A percentile compares a stretch with the other conserved stretches of the same genome.
phyloP scores from a whole-genome alignment of 2,797 vertebrate genomes.

The Lates japonicus region DNA sequence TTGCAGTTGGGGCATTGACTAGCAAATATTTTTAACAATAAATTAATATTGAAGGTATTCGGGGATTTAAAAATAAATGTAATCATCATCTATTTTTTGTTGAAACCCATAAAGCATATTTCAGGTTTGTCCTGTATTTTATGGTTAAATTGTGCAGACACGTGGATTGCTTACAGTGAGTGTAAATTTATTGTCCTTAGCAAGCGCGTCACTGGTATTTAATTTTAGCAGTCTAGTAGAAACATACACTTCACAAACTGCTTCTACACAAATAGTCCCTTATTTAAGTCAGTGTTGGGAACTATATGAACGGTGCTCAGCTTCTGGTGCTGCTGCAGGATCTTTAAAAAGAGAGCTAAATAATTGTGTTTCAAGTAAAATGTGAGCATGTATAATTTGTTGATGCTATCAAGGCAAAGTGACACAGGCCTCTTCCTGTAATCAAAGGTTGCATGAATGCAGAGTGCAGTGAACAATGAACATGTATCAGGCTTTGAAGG shows the following conservation, averaged over 20 bases:
- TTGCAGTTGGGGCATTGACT: background rate
- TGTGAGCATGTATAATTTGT: background rate
- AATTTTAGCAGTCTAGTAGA: conserved; percentile 1
- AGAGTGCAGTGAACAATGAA: background rate
- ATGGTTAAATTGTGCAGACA: background rate
- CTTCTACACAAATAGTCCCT: background rate
- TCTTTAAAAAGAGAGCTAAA: background rate
- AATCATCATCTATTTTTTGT: background rate
- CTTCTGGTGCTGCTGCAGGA: background rate
- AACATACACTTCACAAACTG: background rate
- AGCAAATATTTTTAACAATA: background rate
- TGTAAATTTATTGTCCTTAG: background rate
- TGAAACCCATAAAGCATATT: background rate
- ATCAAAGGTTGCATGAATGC: background rate
- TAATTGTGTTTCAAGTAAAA: background rate
- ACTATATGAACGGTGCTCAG: background rate
- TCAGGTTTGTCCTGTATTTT: background rate
- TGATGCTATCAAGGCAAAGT: background rate
- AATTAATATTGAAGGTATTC: background rate
- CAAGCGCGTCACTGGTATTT: background rate
- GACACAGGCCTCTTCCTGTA: background rate
- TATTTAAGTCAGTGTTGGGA: background rate
- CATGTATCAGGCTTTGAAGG: background rate
- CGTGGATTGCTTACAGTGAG: background rate
- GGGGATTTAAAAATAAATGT: background rate